phyloP scores from a whole-genome alignment of 2,797 vertebrate genomes.

The Gadopsis marmoratus region DNA sequence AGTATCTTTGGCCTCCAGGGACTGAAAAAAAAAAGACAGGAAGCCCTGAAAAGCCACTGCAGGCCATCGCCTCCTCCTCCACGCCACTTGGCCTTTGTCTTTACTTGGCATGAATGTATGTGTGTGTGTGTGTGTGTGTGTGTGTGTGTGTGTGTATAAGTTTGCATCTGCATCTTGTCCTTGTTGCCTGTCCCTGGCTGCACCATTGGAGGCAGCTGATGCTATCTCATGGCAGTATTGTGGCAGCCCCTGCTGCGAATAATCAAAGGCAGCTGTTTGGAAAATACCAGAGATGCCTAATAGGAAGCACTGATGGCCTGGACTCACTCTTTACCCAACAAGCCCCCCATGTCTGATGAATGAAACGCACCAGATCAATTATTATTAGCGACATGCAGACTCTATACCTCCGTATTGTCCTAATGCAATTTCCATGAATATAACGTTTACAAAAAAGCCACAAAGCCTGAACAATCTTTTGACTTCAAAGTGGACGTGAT shows the following conservation, averaged over 20 bases:
- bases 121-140: conserved; percentile 37
- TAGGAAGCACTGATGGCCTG: conserved; percentile 76
- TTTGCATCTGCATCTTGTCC: conserved; percentile 80
- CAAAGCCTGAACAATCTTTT: not conserved
- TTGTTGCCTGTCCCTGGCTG: conserved; percentile 76
- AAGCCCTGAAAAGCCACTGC: conserved; percentile 77
- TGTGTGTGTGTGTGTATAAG: conserved; percentile 54
- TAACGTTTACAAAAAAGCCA: conserved; percentile 5
- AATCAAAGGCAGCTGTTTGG: conserved; percentile 86
- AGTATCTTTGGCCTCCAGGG: conserved; percentile 74
- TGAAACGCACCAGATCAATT: conserved; percentile 66
- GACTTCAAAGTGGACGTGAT: conserved; percentile 7
- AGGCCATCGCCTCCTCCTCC: conserved; percentile 68
- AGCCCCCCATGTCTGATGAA: conserved; percentile 55
- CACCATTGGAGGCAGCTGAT: conserved; percentile 82
- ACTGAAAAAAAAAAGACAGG: conserved; percentile 64
- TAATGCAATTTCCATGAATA: conserved; percentile 25
- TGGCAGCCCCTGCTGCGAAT: conserved; percentile 82
- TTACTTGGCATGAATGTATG: conserved; percentile 53
- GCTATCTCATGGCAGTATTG: conserved; percentile 83
- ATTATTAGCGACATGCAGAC: conserved; percentile 56
- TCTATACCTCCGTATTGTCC: conserved; percentile 27
- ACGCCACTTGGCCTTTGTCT: conserved; percentile 79
- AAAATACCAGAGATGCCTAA: conserved; percentile 85
- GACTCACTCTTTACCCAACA: conserved; percentile 75